A percentile compares a stretch with the other conserved stretches of the same genome.
Conservation (phyloP, 2,888 invertebrate genomes). For the Troglohyphantes excavatus region DNA sequence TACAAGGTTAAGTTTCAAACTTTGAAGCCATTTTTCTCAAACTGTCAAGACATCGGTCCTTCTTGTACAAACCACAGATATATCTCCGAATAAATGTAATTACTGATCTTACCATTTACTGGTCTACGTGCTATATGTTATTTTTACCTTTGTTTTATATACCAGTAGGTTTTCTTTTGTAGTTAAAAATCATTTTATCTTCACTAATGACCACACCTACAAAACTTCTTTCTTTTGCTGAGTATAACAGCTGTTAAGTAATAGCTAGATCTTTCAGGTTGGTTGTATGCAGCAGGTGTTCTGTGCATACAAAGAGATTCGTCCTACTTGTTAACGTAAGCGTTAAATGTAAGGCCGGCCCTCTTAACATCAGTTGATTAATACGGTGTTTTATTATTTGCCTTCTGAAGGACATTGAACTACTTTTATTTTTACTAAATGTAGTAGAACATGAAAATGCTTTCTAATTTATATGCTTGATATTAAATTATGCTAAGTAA, state of each 20-base stretch:
- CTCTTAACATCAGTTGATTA: not conserved
- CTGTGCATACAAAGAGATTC: not conserved
- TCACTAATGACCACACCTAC: not conserved
- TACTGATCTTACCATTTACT: not conserved
- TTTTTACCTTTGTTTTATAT: not conserved
- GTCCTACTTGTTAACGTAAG: conserved; percentile 1
- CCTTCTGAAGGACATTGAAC: not conserved
- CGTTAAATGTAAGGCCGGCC: not conserved
- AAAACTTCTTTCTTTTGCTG: not conserved
- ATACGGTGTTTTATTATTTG: not conserved
- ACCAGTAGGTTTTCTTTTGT: not conserved
- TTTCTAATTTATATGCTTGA: too few species aligned
- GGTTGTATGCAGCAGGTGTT: not conserved
- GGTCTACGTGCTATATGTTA: not conserved
- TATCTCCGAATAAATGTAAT: too few species aligned
- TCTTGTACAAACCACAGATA: too few species aligned
- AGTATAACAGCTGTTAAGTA: not conserved
- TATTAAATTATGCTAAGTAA: too few species aligned
- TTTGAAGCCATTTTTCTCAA: too few species aligned
- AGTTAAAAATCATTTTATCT: not conserved
- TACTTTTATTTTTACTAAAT: not conserved
- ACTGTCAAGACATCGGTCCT: too few species aligned
- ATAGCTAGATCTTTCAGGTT: not conserved
- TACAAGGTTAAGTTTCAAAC: too few species aligned
- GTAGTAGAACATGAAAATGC: too few species aligned